Evolutionary conservation across 2,113 vertebrate species (phyloP).

Genomic region (Python bivittatus): DNA sequence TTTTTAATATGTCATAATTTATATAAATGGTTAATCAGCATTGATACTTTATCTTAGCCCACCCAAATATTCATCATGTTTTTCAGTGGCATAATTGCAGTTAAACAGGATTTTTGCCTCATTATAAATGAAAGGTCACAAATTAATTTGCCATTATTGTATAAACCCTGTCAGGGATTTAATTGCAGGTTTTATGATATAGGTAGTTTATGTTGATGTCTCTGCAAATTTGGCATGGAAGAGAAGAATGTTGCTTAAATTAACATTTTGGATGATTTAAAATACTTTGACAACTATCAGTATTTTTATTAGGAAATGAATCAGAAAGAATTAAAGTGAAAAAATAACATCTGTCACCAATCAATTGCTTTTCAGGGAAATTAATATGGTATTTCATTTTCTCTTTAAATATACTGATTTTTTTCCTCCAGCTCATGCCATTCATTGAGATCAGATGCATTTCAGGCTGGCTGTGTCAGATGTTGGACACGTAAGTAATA

Average conservation of each 20-base stretch:
- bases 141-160: neutral
- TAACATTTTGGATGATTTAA: constrained; percentile 67
- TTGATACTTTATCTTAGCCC: neutral
- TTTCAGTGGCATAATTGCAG: neutral
- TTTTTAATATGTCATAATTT: neutral
- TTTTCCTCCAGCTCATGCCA: constrained; percentile 67
- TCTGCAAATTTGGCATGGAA: constrained; percentile 46
- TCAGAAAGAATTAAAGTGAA: constrained; percentile 76
- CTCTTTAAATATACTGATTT: constrained; percentile 63
- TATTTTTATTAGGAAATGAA: constrained; percentile 73
- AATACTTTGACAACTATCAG: constrained; percentile 71
- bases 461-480: constrained; percentile 67
- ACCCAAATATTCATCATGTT: neutral
- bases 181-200: neutral
- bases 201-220: constrained; percentile 15
- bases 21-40: neutral
- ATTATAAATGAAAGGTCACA: neutral
- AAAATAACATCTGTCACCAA: constrained; percentile 77
- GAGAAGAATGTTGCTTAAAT: constrained; percentile 63
- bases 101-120: neutral
- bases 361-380: constrained; percentile 66
- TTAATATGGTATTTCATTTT: constrained; percentile 69
- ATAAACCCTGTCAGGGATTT: neutral
- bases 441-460: constrained; percentile 79
- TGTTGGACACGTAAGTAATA: constrained; percentile 74